These are phyloP conservation scores for Passer domesticus DNA, from an alignment of 2,113 vertebrate genomes.

Conservation along the genomic window DNA sequence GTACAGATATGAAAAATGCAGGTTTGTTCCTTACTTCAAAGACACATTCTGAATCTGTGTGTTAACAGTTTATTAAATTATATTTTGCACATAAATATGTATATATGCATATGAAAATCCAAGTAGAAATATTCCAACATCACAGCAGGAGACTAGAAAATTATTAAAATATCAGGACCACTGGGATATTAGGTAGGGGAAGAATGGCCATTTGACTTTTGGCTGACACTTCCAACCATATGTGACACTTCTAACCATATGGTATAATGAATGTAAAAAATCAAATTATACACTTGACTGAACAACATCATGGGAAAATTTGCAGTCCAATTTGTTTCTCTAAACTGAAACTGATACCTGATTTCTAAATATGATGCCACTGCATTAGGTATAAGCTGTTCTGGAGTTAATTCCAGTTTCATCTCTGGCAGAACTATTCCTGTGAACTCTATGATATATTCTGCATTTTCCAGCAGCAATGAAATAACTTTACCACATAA, in stretches of 20 bases:
- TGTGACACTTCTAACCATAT: neutral
- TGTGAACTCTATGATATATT: neutral
- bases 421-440: neutral
- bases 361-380: neutral
- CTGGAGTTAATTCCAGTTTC: neutral
- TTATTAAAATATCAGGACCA: neutral
- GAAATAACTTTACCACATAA: neutral
- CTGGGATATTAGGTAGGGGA: neutral
- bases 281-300: conserved; percentile 26
- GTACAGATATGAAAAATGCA: neutral
- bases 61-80: neutral
- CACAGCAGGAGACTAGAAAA: neutral
- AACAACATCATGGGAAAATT: conserved; percentile 8
- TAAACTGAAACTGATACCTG: neutral
- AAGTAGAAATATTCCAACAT: neutral
- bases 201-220: conserved; percentile 19
- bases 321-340: neutral
- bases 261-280: conserved; percentile 5
- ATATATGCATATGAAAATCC: neutral
- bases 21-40: neutral
- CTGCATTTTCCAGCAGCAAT: neutral
- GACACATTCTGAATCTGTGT: neutral
- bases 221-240: conserved; percentile 12
- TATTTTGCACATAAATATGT: neutral
- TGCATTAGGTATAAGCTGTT: neutral